A percentile compares a stretch with the other conserved stretches of the same genome.
These are phyloP conservation scores for Eupithecia vulgata DNA, from an alignment of 2,888 invertebrate species.

Conservation along the genomic window DNA sequence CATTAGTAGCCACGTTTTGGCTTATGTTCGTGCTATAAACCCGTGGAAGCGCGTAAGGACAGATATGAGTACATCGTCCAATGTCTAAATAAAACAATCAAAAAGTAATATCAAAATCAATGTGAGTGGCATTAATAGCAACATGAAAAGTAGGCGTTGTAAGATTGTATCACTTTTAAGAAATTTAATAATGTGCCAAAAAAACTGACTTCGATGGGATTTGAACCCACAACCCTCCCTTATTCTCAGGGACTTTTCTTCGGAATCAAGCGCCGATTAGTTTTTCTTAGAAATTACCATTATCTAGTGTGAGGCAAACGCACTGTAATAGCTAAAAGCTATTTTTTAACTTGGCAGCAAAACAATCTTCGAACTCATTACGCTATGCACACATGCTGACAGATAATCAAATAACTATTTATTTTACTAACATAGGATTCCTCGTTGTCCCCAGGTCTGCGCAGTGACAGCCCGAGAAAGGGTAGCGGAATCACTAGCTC, in stretches of 20 bases:
- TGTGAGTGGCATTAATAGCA: neutral
- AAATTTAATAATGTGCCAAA: no score
- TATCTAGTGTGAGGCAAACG: no score
- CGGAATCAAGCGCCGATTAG: no score
- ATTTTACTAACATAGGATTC: neutral
- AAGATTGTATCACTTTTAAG: neutral
- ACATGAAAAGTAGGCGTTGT: neutral
- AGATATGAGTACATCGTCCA: no score
- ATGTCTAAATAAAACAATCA: neutral
- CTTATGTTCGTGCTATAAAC: neutral
- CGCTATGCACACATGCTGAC: neutral
- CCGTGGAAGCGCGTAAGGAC: no score
- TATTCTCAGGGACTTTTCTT: no score
- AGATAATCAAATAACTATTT: neutral
- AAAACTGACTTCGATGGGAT: no score
- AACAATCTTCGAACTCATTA: neutral
- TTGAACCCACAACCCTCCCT: no score
- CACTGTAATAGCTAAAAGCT: no score
- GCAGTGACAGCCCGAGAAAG: slow-evolving; percentile 87
- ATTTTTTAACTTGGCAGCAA: neutral
- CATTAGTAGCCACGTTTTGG: neutral
- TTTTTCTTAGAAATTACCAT: no score
- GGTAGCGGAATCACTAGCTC: slow-evolving; percentile 81
- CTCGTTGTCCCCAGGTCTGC: slow-evolving; percentile 84
- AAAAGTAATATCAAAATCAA: no score